Evolutionary conservation across 2,113 vertebrate species (phyloP).

Genomic region (Myanophis thanlyinensis): DNA sequence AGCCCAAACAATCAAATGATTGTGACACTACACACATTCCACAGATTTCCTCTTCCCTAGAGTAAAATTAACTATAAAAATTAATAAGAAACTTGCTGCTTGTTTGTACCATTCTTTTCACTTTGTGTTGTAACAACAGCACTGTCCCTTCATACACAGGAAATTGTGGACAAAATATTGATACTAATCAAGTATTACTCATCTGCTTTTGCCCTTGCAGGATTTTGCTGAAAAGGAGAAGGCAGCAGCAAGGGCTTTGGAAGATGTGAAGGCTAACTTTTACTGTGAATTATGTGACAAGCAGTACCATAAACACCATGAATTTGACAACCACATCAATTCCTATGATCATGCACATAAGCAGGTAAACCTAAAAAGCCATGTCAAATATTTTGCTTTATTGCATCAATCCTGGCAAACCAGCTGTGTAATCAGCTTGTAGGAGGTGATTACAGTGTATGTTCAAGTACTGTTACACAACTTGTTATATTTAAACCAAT

Average conservation of each 20-base stretch:
- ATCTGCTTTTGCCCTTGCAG: slow-evolving; percentile 71
- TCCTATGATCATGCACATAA: slow-evolving; percentile 99
- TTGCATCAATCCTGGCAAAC: background rate
- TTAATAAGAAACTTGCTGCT: background rate
- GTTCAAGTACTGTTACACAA: background rate
- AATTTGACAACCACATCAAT: slow-evolving; percentile 99
- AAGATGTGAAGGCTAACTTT: slow-evolving; percentile 94
- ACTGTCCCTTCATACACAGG: background rate
- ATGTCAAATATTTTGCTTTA: background rate
- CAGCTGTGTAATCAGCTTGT: background rate
- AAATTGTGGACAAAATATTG: background rate
- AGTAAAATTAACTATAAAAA: background rate
- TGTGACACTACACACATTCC: background rate
- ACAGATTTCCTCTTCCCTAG: background rate
- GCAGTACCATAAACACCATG: slow-evolving; percentile 98
- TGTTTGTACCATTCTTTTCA: background rate
- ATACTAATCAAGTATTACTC: slow-evolving; percentile 30
- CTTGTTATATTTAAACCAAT: background rate
- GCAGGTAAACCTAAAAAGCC: slow-evolving; percentile 80
- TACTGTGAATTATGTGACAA: slow-evolving; percentile 99
- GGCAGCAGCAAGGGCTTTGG: slow-evolving; percentile 85
- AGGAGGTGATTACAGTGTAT: background rate
- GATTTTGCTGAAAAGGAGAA: slow-evolving; percentile 86
- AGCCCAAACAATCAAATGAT: background rate
- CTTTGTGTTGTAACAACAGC: background rate